Conservation (phyloP, 2,888 invertebrate species). For the Nipponacmea schrenckii region DNA sequence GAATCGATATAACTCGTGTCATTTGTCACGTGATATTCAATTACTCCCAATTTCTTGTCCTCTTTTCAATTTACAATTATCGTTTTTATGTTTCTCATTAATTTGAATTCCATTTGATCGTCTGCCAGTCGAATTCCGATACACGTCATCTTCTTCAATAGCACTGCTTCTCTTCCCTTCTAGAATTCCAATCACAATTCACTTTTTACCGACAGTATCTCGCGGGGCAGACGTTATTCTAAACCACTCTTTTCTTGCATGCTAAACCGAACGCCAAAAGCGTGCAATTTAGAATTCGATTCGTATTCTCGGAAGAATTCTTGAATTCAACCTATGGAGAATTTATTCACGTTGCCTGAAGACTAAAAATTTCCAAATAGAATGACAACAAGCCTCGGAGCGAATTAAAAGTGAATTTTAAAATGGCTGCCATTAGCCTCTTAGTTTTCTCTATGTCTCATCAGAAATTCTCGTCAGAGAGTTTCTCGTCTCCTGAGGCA, state of each 20-base stretch:
- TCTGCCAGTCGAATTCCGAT: conserved; percentile 23
- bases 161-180: neutral
- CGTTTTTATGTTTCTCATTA: conserved; percentile 30
- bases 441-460: conserved; percentile 20
- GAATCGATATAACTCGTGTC: conserved; percentile 16
- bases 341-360: conserved; percentile 16
- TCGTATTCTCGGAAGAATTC: neutral
- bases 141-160: conserved; percentile 11
- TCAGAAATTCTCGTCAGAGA: conserved; percentile 30
- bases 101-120: conserved; percentile 30
- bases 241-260: too few species aligned
- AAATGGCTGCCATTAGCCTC: conserved; percentile 8
- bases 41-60: conserved; percentile 10
- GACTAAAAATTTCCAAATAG: conserved; percentile 32
- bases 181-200: neutral
- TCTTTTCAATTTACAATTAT: conserved; percentile 19
- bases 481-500: conserved; percentile 38
- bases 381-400: conserved; percentile 29
- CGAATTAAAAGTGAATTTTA: conserved; percentile 27
- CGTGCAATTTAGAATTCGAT: too few species aligned
- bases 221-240: neutral
- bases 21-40: conserved; percentile 15
- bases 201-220: conserved; percentile 5
- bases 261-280: too few species aligned
- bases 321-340: conserved; percentile 21